These are phyloP conservation scores for Ophraella communa DNA, from an alignment of 2,888 invertebrate genomes.

Conservation along the genomic window DNA sequence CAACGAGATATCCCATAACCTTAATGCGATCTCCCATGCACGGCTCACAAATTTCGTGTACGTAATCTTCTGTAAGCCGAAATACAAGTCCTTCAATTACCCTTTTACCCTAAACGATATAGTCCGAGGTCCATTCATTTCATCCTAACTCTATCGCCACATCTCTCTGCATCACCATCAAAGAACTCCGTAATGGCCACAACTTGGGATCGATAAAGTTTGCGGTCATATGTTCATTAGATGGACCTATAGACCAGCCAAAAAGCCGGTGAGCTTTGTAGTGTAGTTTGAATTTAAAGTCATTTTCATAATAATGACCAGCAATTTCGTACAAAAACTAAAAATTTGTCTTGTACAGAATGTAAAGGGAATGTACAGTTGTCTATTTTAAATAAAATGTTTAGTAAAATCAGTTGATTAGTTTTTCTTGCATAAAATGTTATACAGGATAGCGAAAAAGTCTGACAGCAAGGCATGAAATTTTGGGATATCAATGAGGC, in stretches of 20 bases:
- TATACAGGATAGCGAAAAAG: too few species aligned
- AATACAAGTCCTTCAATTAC: slow-evolving; percentile 4
- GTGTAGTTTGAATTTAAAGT: too few species aligned
- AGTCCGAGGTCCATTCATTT: slow-evolving; percentile 2
- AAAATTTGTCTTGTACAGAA: too few species aligned
- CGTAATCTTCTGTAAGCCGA: slow-evolving; percentile 9
- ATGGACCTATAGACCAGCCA: too few species aligned
- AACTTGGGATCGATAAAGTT: slow-evolving; percentile 44
- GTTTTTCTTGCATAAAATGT: too few species aligned
- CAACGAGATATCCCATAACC: neutral
- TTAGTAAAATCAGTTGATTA: too few species aligned
- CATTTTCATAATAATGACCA: neutral
- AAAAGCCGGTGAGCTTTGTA: too few species aligned
- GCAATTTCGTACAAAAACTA: too few species aligned
- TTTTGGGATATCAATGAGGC: too few species aligned
- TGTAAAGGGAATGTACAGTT: too few species aligned
- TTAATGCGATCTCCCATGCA: neutral
- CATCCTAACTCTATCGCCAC: slow-evolving; percentile 11
- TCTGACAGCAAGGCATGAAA: too few species aligned
- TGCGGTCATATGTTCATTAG: slow-evolving; percentile 52
- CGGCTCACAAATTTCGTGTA: neutral
- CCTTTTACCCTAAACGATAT: neutral
- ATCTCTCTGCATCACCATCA: slow-evolving; percentile 16
- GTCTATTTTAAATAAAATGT: too few species aligned
- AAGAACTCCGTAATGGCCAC: slow-evolving; percentile 20